Evolutionary conservation across 2,113 vertebrate genomes (phyloP), one percentile per base, ranked within the genome.

Genomic region (Solenodon paradoxus): DNA sequence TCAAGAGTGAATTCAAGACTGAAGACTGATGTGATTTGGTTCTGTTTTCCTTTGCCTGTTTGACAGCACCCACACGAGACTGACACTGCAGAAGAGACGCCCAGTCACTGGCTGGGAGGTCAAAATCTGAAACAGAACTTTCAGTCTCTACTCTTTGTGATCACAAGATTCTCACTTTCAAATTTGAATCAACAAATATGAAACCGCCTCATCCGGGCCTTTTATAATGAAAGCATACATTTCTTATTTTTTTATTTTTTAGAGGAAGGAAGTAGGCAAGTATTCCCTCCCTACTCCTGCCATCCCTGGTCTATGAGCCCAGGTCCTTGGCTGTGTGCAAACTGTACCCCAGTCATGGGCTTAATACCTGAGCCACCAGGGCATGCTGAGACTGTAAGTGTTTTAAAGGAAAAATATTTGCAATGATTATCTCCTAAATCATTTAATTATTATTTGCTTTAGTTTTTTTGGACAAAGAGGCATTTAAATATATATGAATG

Each of bases 401-500:
- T 17, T 35, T 35, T 17, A 82, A 53, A 30, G 10, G 28, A 35
- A 49, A 61, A 35, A 78, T 71, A 89, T 63, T 24, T 63, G 92
- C 57, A 57, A 80, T 10, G 17, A 92, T 47, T 68, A 69, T 66
- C 28, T 87, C 47, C 7, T 30, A 94, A 92, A 47, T 84, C 91
- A 45, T 78, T 95, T 45, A 87, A 55, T 81, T 93, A 95, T 57
- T 63, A 59, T 78, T 84, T n/a, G 55, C 7, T 75, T 95, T 90
- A 83, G 6, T 63, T 92, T 92, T 92, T 68, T 75, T 15, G 9
- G 85, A 42, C 35, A 94, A n/a, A 87, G 47, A 55, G 68, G 47
- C 16, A 84, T 61, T 91, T 94, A 17, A 61, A 88, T 88, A 79
- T 71, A 57, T 71, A 69, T 90, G 57, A 64, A 85, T 57, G 13